Evolutionary conservation across 1,140 invertebrate genomes (phyloP), one percentile per base, ranked within the genome.

Genomic region (Hypsibius dujardini): DNA sequence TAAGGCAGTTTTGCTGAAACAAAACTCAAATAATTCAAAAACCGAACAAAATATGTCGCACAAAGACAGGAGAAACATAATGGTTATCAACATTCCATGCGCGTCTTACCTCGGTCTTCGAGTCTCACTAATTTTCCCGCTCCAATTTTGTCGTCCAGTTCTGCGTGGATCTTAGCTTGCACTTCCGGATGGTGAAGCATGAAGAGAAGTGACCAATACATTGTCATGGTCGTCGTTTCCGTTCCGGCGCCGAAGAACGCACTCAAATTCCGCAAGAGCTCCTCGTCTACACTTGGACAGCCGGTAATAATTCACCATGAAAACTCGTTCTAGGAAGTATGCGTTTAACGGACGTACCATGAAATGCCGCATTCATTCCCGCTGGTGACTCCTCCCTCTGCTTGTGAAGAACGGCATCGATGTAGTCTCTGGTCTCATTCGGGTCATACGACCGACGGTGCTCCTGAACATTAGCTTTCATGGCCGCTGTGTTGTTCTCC

Each of bases 341-440:
- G 28, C 28, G 28, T 28, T 28, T 28, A 28, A 28, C 28, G 28
- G 28, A 28, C 71, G 46, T 72, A 70, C 70, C 7, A 7, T 69
- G 14, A 28, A 71, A 67, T 71, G n/a, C 70, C 15, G 7, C 28
- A 28, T 28, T 67, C 62, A 15, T 15, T 67, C 3, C 45, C 59
- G 15, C 15, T 70, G 15, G n/a, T n/a, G 74, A 67, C 46, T 76
- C 70, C 42, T 78, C 74, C 56, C 84, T 77, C 82, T 89, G 86
- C 80, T 89, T 84, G 56, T 87, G 82, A 28, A 92, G 80, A 76
- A 91, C 92, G 3, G 86, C 85, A 75, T 92, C 90, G 84, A 93
- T 91, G 40, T 92, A 85, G 79, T 92, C 89, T 45, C 12, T 3
- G 3, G 12, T 3, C 28, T 28, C 28, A 15, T 67, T 42, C 28